These are phyloP conservation scores for Andricus grossulariae DNA, from an alignment of 1,140 invertebrate species.

Conservation along the genomic window DNA sequence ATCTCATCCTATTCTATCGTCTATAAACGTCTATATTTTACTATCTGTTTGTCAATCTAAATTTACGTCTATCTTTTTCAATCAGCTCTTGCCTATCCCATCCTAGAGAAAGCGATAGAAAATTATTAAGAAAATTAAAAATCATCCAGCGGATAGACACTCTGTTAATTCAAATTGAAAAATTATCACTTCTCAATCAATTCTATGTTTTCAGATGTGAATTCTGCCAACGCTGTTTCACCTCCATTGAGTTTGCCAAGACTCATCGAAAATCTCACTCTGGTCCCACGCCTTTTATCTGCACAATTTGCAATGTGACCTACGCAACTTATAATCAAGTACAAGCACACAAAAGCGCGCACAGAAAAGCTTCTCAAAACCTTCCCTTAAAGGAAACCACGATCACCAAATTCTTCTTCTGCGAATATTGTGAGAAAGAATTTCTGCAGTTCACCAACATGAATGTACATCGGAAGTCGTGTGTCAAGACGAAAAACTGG, in stretches of 20 bases:
- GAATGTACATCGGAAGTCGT: slow-evolving; percentile 32
- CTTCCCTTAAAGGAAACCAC: not conserved
- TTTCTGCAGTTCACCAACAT: slow-evolving; percentile 33
- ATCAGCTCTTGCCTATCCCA: too few species aligned
- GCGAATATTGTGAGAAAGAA: slow-evolving; percentile 35
- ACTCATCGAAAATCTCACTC: slow-evolving; percentile 8
- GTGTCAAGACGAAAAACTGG: slow-evolving; percentile 3
- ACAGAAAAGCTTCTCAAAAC: slow-evolving; percentile 18
- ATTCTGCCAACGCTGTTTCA: slow-evolving; percentile 29
- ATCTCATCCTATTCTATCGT: too few species aligned
- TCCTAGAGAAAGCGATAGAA: too few species aligned
- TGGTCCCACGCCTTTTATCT: slow-evolving; percentile 16
- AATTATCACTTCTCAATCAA: not conserved
- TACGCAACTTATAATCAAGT: slow-evolving; percentile 36
- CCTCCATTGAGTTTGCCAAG: not conserved
- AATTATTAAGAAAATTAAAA: too few species aligned
- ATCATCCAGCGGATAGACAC: too few species aligned
- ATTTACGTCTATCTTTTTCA: too few species aligned
- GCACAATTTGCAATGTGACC: slow-evolving; percentile 13
- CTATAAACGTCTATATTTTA: too few species aligned
- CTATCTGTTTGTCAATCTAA: too few species aligned
- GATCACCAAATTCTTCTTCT: slow-evolving; percentile 29
- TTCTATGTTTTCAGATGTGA: slow-evolving; percentile 31
- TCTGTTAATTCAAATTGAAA: too few species aligned
- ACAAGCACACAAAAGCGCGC: slow-evolving; percentile 27